phyloP scores from a whole-genome alignment of 2,888 invertebrate genomes.

The Diadegma fenestrale region DNA sequence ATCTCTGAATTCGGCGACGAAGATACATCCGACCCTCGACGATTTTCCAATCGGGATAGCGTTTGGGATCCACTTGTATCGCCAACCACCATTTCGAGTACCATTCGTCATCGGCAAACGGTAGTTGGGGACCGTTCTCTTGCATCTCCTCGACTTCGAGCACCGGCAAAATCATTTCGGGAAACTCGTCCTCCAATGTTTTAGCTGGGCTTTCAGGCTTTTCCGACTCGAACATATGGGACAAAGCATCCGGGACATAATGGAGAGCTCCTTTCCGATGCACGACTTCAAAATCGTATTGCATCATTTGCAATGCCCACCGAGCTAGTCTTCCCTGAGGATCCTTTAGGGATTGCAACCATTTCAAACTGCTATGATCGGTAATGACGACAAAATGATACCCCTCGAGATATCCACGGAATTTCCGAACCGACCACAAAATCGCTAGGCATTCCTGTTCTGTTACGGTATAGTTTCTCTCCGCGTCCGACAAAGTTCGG shows the following conservation, averaged over 20 bases:
- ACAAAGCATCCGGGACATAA: conserved; percentile 16
- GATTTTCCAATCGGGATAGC: conserved; percentile 47
- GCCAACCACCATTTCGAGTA: neutral
- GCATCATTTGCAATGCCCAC: conserved; percentile 19
- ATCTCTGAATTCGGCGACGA: neutral
- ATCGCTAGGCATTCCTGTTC: conserved; percentile 67
- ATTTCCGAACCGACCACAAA: neutral
- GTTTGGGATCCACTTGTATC: neutral
- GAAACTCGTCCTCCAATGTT: neutral
- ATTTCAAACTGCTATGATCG: conserved; percentile 4
- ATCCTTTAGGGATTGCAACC: neutral
- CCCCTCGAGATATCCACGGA: conserved; percentile 13
- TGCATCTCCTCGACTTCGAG: neutral
- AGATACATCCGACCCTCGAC: conserved; percentile 28
- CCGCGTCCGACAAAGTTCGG: conserved; percentile 41
- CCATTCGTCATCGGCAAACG: neutral
- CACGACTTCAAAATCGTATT: neutral
- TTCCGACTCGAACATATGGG: neutral
- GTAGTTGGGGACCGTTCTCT: neutral
- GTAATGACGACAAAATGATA: neutral
- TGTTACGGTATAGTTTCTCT: conserved; percentile 63
- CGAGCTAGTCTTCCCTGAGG: neutral
- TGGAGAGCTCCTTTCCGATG: conserved; percentile 26
- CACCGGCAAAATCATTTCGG: neutral
- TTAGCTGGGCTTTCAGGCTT: neutral